These are phyloP conservation scores for Campopleginae sp. DNA, from an alignment of 2,888 invertebrate genomes.

Conservation along the genomic window DNA sequence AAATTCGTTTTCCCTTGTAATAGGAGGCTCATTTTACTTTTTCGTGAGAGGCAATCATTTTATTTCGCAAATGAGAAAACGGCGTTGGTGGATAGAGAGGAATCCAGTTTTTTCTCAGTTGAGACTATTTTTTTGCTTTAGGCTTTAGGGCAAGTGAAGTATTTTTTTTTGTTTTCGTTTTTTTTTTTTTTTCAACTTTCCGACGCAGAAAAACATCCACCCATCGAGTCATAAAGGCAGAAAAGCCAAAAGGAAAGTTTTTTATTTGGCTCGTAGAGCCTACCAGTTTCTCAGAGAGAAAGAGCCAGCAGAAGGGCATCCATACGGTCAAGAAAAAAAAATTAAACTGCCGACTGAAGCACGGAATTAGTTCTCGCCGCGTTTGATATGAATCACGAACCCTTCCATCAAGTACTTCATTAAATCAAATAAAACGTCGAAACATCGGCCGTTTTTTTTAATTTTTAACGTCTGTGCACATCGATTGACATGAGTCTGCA, in stretches of 20 bases:
- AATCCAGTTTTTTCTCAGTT: constrained; percentile 1
- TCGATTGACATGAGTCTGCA: background rate
- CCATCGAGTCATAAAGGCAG: constrained; percentile 29
- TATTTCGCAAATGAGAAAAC: constrained; percentile 62
- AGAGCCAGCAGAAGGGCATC: background rate
- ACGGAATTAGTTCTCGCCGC: background rate
- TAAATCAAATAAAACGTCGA: constrained; percentile 10
- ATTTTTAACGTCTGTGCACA: background rate
- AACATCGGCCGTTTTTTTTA: constrained; percentile 5
- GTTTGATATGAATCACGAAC: background rate
- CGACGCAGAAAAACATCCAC: constrained; percentile 28
- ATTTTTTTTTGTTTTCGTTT: constrained; percentile 1
- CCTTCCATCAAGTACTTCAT: background rate
- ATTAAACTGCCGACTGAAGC: background rate
- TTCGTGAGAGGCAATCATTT: constrained; percentile 66
- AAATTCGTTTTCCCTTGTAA: background rate
- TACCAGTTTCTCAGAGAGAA: constrained; percentile 11
- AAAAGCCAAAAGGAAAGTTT: constrained; percentile 21
- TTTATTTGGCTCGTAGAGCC: constrained; percentile 15
- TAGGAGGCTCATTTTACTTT: constrained; percentile 29
- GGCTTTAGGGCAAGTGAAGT: background rate
- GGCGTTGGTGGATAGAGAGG: constrained; percentile 16
- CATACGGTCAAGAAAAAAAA: background rate
- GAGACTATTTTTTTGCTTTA: background rate
- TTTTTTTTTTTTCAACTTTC: background rate